A percentile compares a stretch with the other conserved stretches of the same genome.
Conservation (phyloP, 2,888 invertebrate genomes). For the Campopleginae sp. region DNA sequence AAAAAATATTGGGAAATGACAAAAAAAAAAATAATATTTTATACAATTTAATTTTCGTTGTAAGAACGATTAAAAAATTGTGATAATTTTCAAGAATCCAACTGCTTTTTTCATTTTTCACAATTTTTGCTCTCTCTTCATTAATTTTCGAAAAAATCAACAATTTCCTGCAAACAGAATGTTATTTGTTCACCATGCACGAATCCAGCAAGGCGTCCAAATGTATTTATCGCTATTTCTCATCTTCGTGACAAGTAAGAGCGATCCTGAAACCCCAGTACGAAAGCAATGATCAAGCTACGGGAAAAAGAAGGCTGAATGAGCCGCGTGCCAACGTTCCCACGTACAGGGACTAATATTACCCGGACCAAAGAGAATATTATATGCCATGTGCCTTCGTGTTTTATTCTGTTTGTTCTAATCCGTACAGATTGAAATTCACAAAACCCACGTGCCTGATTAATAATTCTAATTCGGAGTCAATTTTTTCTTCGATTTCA, state of each 20-base stretch:
- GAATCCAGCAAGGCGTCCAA: not conserved
- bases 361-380: slow-evolving; percentile 54
- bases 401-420: slow-evolving; percentile 50
- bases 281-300: slow-evolving; percentile 49
- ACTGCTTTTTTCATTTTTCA: not conserved
- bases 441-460: not conserved
- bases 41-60: not conserved
- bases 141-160: not conserved
- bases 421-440: slow-evolving; percentile 39
- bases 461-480: slow-evolving; percentile 1
- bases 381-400: slow-evolving; percentile 43
- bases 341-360: slow-evolving; percentile 70
- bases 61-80: too few relatives aligned
- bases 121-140: not conserved
- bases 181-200: not conserved
- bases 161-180: not conserved
- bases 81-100: not conserved
- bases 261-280: slow-evolving; percentile 24
- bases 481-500: not conserved
- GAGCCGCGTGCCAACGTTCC: slow-evolving; percentile 76
- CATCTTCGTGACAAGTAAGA: slow-evolving; percentile 9
- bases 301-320: slow-evolving; percentile 31
- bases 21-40: not conserved
- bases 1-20: too few relatives aligned
- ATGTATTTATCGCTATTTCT: slow-evolving; percentile 8